phyloP scores from a whole-genome alignment of 2,797 vertebrate species.

The Bovichtus diacanthus region DNA sequence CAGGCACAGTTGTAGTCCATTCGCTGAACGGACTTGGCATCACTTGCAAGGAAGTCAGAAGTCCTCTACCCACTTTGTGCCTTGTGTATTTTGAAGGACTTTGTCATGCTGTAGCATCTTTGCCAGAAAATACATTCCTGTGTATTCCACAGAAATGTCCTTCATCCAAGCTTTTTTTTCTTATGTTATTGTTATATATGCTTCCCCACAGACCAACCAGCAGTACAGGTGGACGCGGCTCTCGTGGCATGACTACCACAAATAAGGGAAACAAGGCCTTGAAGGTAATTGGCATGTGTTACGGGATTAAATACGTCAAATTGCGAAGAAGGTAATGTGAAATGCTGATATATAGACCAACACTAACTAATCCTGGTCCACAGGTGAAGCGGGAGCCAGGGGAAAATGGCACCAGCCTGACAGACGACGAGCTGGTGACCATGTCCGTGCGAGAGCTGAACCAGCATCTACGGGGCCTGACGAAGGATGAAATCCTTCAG shows the following conservation, averaged over 20 bases:
- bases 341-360: not conserved
- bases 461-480: conserved; percentile 96
- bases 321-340: not conserved
- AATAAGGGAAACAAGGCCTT: conserved; percentile 99
- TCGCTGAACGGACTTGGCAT: conserved; percentile 47
- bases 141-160: conserved; percentile 17
- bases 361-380: not conserved
- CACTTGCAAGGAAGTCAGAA: conserved; percentile 62
- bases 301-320: not conserved
- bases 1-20: conserved; percentile 41
- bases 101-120: conserved; percentile 36
- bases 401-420: conserved; percentile 98
- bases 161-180: not conserved
- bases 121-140: conserved; percentile 14
- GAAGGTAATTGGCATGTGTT: conserved; percentile 85
- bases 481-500: conserved; percentile 98
- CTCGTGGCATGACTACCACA: conserved; percentile 98
- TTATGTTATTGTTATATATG: conserved; percentile 1
- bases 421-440: conserved; percentile 98
- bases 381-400: conserved; percentile 99
- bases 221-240: conserved; percentile 86
- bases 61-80: conserved; percentile 79
- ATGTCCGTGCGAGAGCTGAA: conserved; percentile 99
- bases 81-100: conserved; percentile 53
- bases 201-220: conserved; percentile 80